Evolutionary conservation across 64 coral and sea anemone genomes (phyloP), one percentile per base, ranked within the genome.

Genomic region (Stichodactyla helianthus): DNA sequence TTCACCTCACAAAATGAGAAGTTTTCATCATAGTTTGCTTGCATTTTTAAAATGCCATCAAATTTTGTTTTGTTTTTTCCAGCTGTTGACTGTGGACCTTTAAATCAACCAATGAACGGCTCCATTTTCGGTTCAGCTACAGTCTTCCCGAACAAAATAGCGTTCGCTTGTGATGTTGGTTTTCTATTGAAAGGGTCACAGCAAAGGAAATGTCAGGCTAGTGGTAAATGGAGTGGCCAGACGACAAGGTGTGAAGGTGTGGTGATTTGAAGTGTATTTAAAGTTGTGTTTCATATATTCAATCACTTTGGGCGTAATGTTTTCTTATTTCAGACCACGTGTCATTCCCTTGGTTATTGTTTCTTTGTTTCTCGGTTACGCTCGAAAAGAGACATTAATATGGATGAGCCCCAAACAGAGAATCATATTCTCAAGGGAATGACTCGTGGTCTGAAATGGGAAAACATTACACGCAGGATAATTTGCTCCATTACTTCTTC

Each of bases 31-130:
- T 44, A 3, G 35, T n/a, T 23, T 65, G 62, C 19, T 13, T 65
- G 19, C 5, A 0, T 65, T 7, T 65, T 22, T n/a, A 65, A 6
- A 19, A 6, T 9, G 20, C 1, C 18, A 54, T 82, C 27, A 82
- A 53, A 27, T 61, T 62, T 55, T 60, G 27, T 26, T 44, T 54
- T 27, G 31, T 44, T 62, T 14, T 53, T 57, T 71, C 11, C 64
- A 94, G 93, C 93, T 13, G 63, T 77, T n/a, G 70, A 91, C 52
- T 94, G 93, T 64, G 93, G 93, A 9, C 60, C 65, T 17, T 86
- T 91, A 50, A 11, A 63, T 79, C 53, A 20, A 54, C 89, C 89
- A 59, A 28, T 50, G 53, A 90, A 87, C 64, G 93, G 89, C 1
- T 79, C 54, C n/a, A 71, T 77, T 10, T 55, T 17, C 25, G 89